Evolutionary conservation across 2,113 vertebrate species (phyloP), one percentile per base, ranked within the genome.

Genomic region (Phoenicopterus ruber): DNA sequence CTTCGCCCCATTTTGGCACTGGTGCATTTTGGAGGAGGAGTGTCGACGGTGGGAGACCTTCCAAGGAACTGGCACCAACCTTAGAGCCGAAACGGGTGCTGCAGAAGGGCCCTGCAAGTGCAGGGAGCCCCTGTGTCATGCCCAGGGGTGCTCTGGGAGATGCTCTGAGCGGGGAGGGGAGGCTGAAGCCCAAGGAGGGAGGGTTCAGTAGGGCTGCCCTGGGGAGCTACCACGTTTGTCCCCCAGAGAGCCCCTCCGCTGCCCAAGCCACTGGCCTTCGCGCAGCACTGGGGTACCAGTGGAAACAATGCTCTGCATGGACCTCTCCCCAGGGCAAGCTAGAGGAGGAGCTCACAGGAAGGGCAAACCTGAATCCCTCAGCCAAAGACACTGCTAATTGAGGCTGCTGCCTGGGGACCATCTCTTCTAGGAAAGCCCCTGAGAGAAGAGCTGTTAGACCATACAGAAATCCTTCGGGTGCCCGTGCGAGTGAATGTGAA

Each of bases 401-500:
- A 55, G 76, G 66, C 70, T 86, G 52, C 50, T 80, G 61, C 15
- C 32, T 72, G n/a, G 12, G 34, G 13, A 15, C 12, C 40, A 38
- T 31, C 9, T 18, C 22, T 28, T 21, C 24, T 11, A 49, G 87
- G 16, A 71, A 59, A 77, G 34, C 4, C 34, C 20, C 31, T 9
- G n/a, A 17, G 52, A 38, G 54, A 54, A 61, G 38, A 84, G n/a
- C 26, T 66, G 42, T 49, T 62, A 47, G 40, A 50, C 4, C 49
- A 18, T 62, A 26, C 1, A 3, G 76, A 14, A 62, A 34, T 31
- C 24, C 21, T 40, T 21, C 1, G 0, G 0, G 62, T 4, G 32
- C 65, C 46, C 0, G 0, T 31, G 52, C 1, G 4, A 46, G 61
- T 1, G 0, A 28, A 31, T 1, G 6, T 22, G 50, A 62, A 7